Conservation (phyloP, 2,888 invertebrate genomes). For the Tubulanus polymorphus region DNA sequence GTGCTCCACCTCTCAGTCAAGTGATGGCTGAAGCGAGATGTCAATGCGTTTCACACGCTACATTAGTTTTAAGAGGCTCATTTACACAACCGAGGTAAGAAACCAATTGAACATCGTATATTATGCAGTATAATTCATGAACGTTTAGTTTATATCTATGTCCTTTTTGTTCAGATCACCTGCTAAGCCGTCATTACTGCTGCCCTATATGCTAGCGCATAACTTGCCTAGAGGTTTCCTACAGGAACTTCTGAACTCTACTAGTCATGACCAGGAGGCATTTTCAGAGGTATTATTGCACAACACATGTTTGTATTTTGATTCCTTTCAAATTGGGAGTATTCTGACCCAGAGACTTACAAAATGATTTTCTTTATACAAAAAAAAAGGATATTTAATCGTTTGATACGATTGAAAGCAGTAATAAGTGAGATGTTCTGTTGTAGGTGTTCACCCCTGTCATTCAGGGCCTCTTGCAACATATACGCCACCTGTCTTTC, state of each 20-base stretch:
- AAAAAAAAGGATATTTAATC: too few species aligned
- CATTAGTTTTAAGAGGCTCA: constrained; percentile 60
- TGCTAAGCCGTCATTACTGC: constrained; percentile 60
- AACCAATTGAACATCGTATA: background rate
- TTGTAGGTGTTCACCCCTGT: constrained; percentile 62
- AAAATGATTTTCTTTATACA: too few species aligned
- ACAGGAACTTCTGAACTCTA: constrained; percentile 63
- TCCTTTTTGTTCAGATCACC: constrained; percentile 30
- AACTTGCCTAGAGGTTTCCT: constrained; percentile 72
- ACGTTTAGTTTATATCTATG: background rate
- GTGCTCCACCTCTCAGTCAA: constrained; percentile 69
- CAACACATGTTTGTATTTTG: too few species aligned
- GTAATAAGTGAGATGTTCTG: too few species aligned
- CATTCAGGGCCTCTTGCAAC: constrained; percentile 67
- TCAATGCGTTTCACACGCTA: constrained; percentile 63
- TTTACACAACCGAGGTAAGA: constrained; percentile 39
- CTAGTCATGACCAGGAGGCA: constrained; percentile 59
- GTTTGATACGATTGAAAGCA: too few species aligned
- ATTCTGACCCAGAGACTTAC: constrained; percentile 1
- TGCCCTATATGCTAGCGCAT: constrained; percentile 67
- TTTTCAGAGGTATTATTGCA: constrained; percentile 37
- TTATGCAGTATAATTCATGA: background rate
- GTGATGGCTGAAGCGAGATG: constrained; percentile 59
- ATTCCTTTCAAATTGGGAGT: background rate
- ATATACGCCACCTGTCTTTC: constrained; percentile 67